Conservation (phyloP, 2,797 vertebrate genomes). For the Echiichthys vipera region DNA sequence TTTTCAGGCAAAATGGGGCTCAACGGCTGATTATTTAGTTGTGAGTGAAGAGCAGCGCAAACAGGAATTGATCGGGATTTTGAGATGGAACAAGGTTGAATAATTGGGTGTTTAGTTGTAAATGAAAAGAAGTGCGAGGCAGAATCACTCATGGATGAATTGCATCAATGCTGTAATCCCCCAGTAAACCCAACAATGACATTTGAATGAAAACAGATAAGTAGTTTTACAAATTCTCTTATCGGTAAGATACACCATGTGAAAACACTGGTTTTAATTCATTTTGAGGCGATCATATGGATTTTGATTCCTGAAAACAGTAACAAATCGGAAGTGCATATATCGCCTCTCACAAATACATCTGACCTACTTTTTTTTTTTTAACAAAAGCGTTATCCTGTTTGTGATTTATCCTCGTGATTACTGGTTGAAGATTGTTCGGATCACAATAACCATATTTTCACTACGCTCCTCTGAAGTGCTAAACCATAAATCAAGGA, state of each 20-base stretch:
- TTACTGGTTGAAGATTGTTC: not conserved
- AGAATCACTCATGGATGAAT: slow-evolving; percentile 42
- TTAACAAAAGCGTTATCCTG: not conserved
- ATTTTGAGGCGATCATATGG: not conserved
- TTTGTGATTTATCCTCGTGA: not conserved
- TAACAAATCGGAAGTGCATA: not conserved
- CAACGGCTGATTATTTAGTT: slow-evolving; percentile 36
- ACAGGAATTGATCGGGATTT: slow-evolving; percentile 49
- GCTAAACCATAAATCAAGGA: too few species aligned
- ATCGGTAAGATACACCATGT: slow-evolving; percentile 19
- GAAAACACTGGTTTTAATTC: not conserved
- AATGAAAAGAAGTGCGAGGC: slow-evolving; percentile 30
- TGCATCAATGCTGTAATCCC: slow-evolving; percentile 26
- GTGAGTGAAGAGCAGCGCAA: slow-evolving; percentile 23
- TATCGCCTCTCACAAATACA: not conserved
- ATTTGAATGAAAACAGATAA: slow-evolving; percentile 27
- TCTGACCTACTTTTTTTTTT: not conserved
- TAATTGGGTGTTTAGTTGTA: slow-evolving; percentile 36
- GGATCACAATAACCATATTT: slow-evolving; percentile 20
- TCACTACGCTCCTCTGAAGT: not conserved
- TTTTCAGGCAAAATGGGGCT: slow-evolving; percentile 24
- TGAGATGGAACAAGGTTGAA: slow-evolving; percentile 16
- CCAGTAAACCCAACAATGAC: slow-evolving; percentile 29
- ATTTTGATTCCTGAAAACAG: not conserved
- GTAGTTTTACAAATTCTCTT: slow-evolving; percentile 25